These are phyloP conservation scores for Vespertilio murinus DNA, from an alignment of 2,797 vertebrate genomes.

Conservation along the genomic window DNA sequence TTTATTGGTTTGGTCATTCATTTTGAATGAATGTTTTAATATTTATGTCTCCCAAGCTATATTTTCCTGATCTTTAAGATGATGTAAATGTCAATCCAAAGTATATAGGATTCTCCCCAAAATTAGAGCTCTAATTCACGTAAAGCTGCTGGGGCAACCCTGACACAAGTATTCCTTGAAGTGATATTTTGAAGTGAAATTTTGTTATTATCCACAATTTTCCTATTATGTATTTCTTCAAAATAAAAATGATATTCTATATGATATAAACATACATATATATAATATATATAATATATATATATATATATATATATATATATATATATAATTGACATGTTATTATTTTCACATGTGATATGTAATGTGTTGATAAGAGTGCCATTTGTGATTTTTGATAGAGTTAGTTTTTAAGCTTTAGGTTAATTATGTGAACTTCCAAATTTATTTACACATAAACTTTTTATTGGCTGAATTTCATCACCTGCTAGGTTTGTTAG, in stretches of 20 bases:
- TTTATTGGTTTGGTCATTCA: conserved; percentile 40
- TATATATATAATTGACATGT: background rate
- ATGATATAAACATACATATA: background rate
- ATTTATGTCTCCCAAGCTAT: background rate
- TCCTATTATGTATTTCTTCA: background rate
- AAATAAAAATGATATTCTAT: background rate
- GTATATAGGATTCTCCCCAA: background rate
- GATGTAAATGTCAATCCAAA: background rate
- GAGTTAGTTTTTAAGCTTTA: background rate
- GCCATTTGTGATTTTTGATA: background rate
- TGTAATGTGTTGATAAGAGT: background rate
- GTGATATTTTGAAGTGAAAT: conserved; percentile 40
- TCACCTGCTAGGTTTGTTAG: no score
- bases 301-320: background rate
- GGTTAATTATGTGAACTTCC: background rate
- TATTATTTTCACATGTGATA: background rate
- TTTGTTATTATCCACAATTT: background rate
- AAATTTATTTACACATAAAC: conserved; percentile 19
- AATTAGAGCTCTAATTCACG: background rate
- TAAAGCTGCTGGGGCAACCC: no score
- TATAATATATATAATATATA: background rate
- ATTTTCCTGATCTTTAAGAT: background rate
- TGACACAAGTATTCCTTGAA: background rate
- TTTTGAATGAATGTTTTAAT: conserved; percentile 56
- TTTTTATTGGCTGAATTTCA: background rate